phyloP scores from a whole-genome alignment of 2,888 invertebrate species.

The Therioaphis trifolii region DNA sequence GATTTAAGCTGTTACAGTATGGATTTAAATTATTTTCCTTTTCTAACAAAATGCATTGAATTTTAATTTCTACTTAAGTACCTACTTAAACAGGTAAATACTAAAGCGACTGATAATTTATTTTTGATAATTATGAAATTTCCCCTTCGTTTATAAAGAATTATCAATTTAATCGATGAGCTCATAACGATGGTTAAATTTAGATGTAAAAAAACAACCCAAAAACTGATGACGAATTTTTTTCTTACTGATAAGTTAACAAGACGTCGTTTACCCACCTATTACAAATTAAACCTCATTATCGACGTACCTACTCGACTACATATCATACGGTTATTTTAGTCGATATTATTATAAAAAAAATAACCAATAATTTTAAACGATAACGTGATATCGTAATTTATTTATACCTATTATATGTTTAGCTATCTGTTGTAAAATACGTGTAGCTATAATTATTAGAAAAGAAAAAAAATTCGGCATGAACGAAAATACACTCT shows the following conservation, averaged over 20 bases:
- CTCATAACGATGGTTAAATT: neutral
- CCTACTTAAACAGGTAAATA: too few species aligned
- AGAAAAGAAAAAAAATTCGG: too few species aligned
- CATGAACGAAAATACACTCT: too few species aligned
- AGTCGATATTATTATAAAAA: neutral
- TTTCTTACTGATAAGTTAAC: neutral
- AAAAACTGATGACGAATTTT: constrained; percentile 13
- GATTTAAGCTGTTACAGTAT: too few species aligned
- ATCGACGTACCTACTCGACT: neutral
- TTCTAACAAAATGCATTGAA: too few species aligned
- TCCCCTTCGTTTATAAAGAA: constrained; percentile 19
- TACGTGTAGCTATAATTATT: too few species aligned
- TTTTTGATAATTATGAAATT: constrained; percentile 44
- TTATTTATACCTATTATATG: neutral
- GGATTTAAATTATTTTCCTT: too few species aligned
- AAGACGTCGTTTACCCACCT: too few species aligned
- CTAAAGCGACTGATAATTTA: neutral
- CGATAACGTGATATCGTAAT: neutral
- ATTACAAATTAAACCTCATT: constrained; percentile 15
- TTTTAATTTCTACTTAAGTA: too few species aligned
- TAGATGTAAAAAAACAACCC: constrained; percentile 3
- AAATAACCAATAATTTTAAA: neutral
- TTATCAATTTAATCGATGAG: neutral
- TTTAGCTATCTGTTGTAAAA: neutral
- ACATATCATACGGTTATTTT: neutral